These are phyloP conservation scores for Ammodramus savannarum DNA, from an alignment of 2,113 vertebrate species.

Conservation along the genomic window DNA sequence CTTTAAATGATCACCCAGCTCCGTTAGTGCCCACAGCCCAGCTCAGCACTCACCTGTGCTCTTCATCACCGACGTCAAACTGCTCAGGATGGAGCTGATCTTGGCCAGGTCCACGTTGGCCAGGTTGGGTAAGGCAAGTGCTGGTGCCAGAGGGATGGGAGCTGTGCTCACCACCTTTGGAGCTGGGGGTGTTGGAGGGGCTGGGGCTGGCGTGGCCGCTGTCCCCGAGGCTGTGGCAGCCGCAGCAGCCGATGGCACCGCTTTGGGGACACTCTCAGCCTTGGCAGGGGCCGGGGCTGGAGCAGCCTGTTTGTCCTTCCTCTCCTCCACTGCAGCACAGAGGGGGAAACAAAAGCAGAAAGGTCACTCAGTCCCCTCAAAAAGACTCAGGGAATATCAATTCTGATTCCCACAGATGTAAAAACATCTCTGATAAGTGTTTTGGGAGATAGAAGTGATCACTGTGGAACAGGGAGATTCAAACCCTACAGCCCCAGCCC, in stretches of 20 bases:
- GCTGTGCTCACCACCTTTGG: conserved; percentile 34
- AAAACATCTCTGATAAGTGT: rapidly evolving
- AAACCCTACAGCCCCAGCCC: neutral
- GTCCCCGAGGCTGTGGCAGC: neutral
- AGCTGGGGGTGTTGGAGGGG: conserved; percentile 5
- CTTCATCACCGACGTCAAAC: conserved; percentile 94
- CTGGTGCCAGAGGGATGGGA: conserved; percentile 26
- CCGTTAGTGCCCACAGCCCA: rapidly evolving
- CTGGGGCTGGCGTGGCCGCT: rapidly evolving
- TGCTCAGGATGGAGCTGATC: conserved; percentile 97
- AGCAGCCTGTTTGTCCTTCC: conserved; percentile 77
- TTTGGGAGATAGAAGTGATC: neutral
- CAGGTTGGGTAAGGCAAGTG: conserved; percentile 82
- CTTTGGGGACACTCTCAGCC: conserved; percentile 58
- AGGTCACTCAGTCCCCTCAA: rapidly evolving
- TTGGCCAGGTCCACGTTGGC: conserved; percentile 97
- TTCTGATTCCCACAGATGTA: neutral
- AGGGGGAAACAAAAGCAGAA: neutral
- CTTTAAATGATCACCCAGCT: neutral
- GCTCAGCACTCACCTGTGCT: conserved; percentile 83
- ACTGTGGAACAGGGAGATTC: rapidly evolving
- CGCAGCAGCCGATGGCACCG: neutral
- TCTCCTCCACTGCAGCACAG: conserved; percentile 76
- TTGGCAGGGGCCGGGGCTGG: conserved; percentile 14
- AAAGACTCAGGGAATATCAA: neutral